These are phyloP conservation scores for Urosaurus nigricauda DNA, from an alignment of 2,797 vertebrate species.

Conservation along the genomic window DNA sequence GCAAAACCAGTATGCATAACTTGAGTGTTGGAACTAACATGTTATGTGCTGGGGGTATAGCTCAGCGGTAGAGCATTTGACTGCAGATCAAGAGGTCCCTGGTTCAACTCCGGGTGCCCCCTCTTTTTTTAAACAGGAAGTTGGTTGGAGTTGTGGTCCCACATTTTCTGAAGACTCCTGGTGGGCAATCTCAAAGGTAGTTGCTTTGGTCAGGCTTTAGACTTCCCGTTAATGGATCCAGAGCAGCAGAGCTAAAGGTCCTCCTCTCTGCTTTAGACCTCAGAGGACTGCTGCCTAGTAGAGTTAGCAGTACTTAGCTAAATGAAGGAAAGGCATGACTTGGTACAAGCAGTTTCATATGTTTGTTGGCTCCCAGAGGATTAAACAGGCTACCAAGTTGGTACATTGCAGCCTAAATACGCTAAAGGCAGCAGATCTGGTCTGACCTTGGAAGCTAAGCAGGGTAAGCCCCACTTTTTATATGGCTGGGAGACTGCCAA, in stretches of 20 bases:
- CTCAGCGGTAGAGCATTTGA: slow-evolving; percentile 50
- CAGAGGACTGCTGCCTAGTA: too few relatives aligned
- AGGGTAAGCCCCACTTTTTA: too few relatives aligned
- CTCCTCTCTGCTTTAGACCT: too few relatives aligned
- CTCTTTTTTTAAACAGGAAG: slow-evolving; percentile 7
- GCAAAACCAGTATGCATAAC: slow-evolving; percentile 24
- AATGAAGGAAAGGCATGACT: background rate
- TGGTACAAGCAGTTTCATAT: background rate
- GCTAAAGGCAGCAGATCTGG: too few relatives aligned
- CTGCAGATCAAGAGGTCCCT: slow-evolving; percentile 53
- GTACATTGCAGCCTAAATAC: background rate
- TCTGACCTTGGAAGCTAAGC: too few relatives aligned
- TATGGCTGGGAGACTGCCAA: too few relatives aligned
- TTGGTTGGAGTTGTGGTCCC: background rate
- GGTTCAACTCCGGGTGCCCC: slow-evolving; percentile 45
- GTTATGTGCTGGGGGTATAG: slow-evolving; percentile 19
- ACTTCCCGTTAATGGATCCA: background rate
- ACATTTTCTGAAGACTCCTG: too few relatives aligned
- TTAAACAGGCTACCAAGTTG: too few relatives aligned
- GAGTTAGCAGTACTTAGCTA: background rate
- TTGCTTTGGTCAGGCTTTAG: background rate
- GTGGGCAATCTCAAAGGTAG: background rate
- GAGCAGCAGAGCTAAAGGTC: too few relatives aligned
- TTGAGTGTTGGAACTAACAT: background rate
- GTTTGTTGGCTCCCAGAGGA: background rate